Percentiles rank a stretch among this genome's conserved stretches.
Conservation (phyloP, 2,113 vertebrate genomes). For the Oceanodroma tethys region DNA sequence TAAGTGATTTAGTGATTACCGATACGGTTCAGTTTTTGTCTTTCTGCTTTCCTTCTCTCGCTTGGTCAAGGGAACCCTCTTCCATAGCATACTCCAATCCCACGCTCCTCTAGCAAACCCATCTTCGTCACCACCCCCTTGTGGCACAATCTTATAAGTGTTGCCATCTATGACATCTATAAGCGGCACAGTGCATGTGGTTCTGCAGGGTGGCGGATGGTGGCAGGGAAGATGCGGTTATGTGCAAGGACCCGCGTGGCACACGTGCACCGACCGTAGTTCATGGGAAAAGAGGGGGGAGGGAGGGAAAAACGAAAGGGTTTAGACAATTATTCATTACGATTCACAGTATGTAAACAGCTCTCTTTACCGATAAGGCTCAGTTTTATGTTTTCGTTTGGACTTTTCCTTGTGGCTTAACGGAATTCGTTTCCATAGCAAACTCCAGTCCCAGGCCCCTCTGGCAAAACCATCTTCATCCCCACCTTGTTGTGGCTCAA, state of each 20-base stretch:
- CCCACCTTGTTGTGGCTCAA: slow-evolving; percentile 98
- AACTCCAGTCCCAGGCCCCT: slow-evolving; percentile 98
- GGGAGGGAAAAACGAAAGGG: slow-evolving; percentile 69
- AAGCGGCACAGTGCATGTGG: slow-evolving; percentile 94
- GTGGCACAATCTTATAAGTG: slow-evolving; percentile 83
- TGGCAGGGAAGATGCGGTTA: slow-evolving; percentile 51
- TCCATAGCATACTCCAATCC: slow-evolving; percentile 99
- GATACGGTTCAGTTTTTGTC: slow-evolving; percentile 96
- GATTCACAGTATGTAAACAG: slow-evolving; percentile 50
- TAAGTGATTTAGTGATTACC: slow-evolving; percentile 89
- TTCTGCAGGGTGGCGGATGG: slow-evolving; percentile 81
- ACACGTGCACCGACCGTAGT: slow-evolving; percentile 41
- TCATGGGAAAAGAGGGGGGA: slow-evolving; percentile 64
- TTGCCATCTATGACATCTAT: slow-evolving; percentile 97
- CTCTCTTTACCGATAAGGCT: slow-evolving; percentile 94
- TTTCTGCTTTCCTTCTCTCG: slow-evolving; percentile 90
- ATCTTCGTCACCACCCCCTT: slow-evolving; percentile 95
- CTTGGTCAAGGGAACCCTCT: slow-evolving; percentile 90
- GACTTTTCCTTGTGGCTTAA: slow-evolving; percentile 94
- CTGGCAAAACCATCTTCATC: slow-evolving; percentile 97
- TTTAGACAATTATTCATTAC: slow-evolving; percentile 59
- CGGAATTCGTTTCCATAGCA: slow-evolving; percentile 96
- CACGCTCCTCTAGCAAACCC: slow-evolving; percentile 98
- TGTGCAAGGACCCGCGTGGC: slow-evolving; percentile 42
- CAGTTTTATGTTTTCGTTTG: slow-evolving; percentile 90